These are phyloP conservation scores for Uropsilus gracilis DNA, from an alignment of 2,113 vertebrate species.

Conservation along the genomic window DNA sequence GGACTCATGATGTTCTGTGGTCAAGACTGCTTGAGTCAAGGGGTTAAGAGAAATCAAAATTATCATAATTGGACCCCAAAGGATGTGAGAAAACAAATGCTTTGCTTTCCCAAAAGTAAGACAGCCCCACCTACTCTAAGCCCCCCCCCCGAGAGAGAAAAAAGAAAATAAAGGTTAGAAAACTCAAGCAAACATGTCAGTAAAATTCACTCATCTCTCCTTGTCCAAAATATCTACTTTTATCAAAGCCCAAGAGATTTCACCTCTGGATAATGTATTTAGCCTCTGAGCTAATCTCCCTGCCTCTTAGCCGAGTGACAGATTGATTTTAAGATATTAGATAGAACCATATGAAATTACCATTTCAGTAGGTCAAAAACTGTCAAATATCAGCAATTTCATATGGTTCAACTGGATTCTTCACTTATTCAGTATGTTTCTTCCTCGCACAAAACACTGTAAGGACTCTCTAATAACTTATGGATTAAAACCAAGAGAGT, in stretches of 20 bases:
- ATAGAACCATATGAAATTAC: neutral
- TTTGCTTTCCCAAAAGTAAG: neutral
- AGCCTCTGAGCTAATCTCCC: neutral
- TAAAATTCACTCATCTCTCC: neutral
- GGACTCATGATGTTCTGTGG: neutral
- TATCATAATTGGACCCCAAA: neutral
- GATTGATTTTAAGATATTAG: conserved; percentile 40
- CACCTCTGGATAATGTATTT: neutral
- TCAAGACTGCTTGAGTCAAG: neutral
- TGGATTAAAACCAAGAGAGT: neutral
- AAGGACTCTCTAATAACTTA: neutral
- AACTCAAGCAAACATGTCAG: neutral
- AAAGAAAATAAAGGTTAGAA: neutral
- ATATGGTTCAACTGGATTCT: neutral
- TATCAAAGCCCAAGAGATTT: neutral
- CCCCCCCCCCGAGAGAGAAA: no score
- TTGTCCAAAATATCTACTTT: conserved; percentile 38
- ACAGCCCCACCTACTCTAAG: no score
- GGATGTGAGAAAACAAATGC: neutral
- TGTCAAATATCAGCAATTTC: neutral
- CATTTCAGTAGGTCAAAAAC: neutral
- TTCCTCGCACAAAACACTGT: neutral
- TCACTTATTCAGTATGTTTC: neutral
- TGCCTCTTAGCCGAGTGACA: neutral
- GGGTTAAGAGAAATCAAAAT: neutral